Conservation (phyloP, 2,113 vertebrate genomes). For the Phrynocephalus versicolor region DNA sequence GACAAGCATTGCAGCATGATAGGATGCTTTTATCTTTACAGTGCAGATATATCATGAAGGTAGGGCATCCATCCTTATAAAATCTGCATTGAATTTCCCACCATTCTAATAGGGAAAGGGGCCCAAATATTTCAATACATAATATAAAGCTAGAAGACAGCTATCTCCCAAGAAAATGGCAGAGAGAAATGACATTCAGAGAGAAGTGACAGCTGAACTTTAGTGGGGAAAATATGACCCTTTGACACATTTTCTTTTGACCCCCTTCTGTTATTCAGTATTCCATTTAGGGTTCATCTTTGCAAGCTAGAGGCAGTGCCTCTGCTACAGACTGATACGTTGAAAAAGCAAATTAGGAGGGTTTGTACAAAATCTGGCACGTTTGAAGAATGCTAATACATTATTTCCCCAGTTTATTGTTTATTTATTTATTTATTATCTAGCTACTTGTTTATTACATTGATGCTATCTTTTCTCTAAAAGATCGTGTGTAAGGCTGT, state of each 20-base stretch:
- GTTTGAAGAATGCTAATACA: not conserved
- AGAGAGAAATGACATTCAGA: slow-evolving; percentile 45
- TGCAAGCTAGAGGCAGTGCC: not conserved
- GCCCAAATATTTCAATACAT: not conserved
- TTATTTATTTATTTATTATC: no score
- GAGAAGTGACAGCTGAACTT: slow-evolving; percentile 37
- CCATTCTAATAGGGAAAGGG: not conserved
- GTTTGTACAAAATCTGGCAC: not conserved
- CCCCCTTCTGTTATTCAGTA: slow-evolving; percentile 10
- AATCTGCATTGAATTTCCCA: not conserved
- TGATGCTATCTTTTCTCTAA: no score
- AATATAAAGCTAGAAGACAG: slow-evolving; percentile 31
- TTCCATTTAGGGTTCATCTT: slow-evolving; percentile 5
- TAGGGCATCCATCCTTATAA: not conserved
- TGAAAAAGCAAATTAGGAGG: not conserved
- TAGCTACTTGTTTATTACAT: no score
- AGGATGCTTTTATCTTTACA: slow-evolving; percentile 7
- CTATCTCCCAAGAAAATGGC: slow-evolving; percentile 12
- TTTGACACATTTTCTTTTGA: slow-evolving; percentile 15
- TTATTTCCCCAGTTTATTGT: no score
- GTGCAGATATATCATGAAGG: slow-evolving; percentile 9
- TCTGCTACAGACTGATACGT: not conserved
- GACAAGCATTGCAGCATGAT: not conserved
- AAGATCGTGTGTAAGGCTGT: no score
- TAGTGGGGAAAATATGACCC: slow-evolving; percentile 12